Percentiles rank a stretch among this genome's conserved stretches.
Evolutionary conservation across 1,140 invertebrate species (phyloP).

Genomic region (Heliothis virescens): DNA sequence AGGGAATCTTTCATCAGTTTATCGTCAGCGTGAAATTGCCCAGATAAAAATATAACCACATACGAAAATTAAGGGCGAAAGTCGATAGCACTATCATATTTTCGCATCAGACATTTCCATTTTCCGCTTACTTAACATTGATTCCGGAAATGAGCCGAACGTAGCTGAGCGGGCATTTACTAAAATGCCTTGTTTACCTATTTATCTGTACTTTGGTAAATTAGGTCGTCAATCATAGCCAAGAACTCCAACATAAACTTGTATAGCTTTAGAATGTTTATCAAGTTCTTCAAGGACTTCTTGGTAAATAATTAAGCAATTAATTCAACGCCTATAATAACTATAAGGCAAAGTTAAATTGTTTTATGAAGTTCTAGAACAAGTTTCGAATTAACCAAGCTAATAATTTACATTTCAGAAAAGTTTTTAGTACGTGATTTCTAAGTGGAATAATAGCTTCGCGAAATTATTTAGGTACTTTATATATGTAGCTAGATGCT

Average conservation of each 20-base stretch:
- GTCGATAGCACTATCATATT: conserved; percentile 49
- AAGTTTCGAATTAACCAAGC: neutral
- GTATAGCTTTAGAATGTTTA: conserved; percentile 9
- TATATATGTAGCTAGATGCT: neutral
- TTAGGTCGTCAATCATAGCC: conserved; percentile 12
- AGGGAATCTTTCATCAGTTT: too few relatives aligned
- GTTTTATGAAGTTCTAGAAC: neutral
- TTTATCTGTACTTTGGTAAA: neutral
- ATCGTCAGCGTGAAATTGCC: neutral
- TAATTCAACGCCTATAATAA: neutral
- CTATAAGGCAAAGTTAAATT: neutral
- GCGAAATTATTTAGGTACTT: too few relatives aligned
- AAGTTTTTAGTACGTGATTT: neutral
- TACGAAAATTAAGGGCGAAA: conserved; percentile 20
- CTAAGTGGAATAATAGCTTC: too few relatives aligned
- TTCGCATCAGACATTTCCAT: conserved; percentile 48
- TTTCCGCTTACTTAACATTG: conserved; percentile 52
- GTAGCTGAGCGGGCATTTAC: neutral
- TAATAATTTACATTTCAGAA: neutral
- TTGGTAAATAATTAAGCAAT: too few relatives aligned
- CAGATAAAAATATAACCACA: conserved; percentile 7
- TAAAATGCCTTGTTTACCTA: conserved; percentile 11
- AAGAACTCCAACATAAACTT: neutral
- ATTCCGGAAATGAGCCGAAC: conserved; percentile 37
- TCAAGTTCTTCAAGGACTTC: neutral